These are phyloP conservation scores for Hyperoplus immaculatus DNA, from an alignment of 2,797 vertebrate species.

Conservation along the genomic window DNA sequence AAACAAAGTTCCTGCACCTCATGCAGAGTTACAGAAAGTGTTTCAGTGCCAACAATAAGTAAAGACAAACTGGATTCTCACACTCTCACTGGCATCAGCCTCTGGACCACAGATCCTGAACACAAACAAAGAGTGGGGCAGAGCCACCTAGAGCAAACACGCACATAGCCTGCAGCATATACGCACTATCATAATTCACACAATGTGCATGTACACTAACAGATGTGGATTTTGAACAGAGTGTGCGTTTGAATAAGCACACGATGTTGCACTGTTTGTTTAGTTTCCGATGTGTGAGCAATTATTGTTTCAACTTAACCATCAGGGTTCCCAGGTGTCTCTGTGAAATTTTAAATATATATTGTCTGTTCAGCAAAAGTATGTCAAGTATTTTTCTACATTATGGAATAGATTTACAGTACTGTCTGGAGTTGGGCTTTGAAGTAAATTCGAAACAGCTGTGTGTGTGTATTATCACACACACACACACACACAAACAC, in stretches of 20 bases:
- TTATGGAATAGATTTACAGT: constrained; percentile 25
- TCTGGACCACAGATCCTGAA: constrained; percentile 36
- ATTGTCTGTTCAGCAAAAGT: background rate
- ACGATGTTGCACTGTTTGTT: constrained; percentile 18
- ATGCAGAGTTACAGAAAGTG: constrained; percentile 8
- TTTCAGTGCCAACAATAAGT: constrained; percentile 17
- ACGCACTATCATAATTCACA: constrained; percentile 34
- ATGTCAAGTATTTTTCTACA: constrained; percentile 23
- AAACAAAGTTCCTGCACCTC: constrained; percentile 17
- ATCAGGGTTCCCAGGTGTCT: background rate
- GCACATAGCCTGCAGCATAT: constrained; percentile 42
- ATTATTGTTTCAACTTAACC: constrained; percentile 10
- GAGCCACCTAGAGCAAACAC: constrained; percentile 70
- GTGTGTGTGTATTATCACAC: constrained; percentile 48
- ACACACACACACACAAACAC: constrained; percentile 13
- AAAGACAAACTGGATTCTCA: constrained; percentile 37
- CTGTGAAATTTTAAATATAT: background rate
- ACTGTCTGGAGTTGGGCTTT: constrained; percentile 45
- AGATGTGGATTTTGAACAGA: background rate
- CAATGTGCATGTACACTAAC: background rate
- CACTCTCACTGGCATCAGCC: constrained; percentile 21
- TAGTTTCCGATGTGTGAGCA: constrained; percentile 10
- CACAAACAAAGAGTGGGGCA: constrained; percentile 65
- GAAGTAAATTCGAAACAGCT: constrained; percentile 75
- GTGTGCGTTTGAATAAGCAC: constrained; percentile 1